A percentile compares a stretch with the other conserved stretches of the same genome.
phyloP scores from a whole-genome alignment of 2,113 vertebrate species.

The Cichladusa arquata region DNA sequence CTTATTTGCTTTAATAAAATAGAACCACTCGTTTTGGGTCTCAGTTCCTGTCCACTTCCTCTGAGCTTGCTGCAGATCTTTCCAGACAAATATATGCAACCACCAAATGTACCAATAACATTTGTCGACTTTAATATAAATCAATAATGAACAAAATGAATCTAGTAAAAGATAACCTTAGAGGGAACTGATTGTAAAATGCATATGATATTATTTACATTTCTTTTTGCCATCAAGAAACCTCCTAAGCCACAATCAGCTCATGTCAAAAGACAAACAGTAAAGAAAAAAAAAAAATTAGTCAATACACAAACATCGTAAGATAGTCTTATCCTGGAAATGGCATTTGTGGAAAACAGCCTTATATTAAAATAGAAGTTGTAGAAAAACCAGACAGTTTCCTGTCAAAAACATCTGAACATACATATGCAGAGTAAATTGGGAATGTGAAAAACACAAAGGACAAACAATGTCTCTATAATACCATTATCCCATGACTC shows the following conservation, averaged over 20 bases:
- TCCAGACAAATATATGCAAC: slow-evolving; percentile 64
- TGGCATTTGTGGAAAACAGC: slow-evolving; percentile 62
- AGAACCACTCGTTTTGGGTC: slow-evolving; percentile 31
- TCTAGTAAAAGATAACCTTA: slow-evolving; percentile 66
- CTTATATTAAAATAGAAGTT: slow-evolving; percentile 42
- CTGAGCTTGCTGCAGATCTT: slow-evolving; percentile 44
- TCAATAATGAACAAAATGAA: slow-evolving; percentile 59
- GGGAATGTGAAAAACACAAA: slow-evolving; percentile 42
- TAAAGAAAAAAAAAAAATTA: slow-evolving; percentile 10
- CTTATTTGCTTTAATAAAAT: slow-evolving; percentile 49
- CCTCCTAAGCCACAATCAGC: slow-evolving; percentile 71
- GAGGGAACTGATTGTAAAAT: slow-evolving; percentile 70
- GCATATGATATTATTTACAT: slow-evolving; percentile 72
- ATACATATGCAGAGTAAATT: slow-evolving; percentile 23
- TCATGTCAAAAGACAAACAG: slow-evolving; percentile 58
- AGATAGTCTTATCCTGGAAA: slow-evolving; percentile 59
- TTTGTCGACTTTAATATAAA: slow-evolving; percentile 68
- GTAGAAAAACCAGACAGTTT: slow-evolving; percentile 55
- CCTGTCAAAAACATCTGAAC: slow-evolving; percentile 48
- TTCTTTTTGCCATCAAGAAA: slow-evolving; percentile 68
- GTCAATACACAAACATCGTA: slow-evolving; percentile 25
- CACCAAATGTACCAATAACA: slow-evolving; percentile 59
- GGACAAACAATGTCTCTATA: slow-evolving; percentile 1
- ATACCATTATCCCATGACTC: slow-evolving; percentile 44
- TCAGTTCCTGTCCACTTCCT: slow-evolving; percentile 27